Percentiles rank a stretch among this genome's conserved stretches.
Evolutionary conservation across 2,797 vertebrate genomes (phyloP).

Genomic region (Trachurus trachurus): DNA sequence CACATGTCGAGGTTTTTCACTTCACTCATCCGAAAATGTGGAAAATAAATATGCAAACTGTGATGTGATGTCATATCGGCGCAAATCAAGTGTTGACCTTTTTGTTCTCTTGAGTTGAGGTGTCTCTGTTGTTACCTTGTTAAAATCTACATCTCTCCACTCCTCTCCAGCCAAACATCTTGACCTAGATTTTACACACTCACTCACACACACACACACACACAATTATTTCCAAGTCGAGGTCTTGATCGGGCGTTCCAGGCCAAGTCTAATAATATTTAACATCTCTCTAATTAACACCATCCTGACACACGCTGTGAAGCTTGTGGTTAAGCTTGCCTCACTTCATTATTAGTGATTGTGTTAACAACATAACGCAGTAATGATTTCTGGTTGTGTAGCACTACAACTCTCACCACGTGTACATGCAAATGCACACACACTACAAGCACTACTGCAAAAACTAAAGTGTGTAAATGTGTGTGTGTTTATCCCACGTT

Average conservation of each 20-base stretch:
- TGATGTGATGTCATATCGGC: conserved; percentile 43
- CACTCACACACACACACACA: neutral
- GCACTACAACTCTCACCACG: no score
- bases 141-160: neutral
- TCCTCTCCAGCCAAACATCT: neutral
- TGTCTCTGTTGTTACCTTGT: conserved; percentile 31
- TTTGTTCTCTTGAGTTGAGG: conserved; percentile 8
- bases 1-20: conserved; percentile 33
- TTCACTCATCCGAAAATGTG: conserved; percentile 39
- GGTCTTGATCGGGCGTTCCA: conserved; percentile 10
- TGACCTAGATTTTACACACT: neutral
- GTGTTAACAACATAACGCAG: conserved; percentile 16
- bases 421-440: neutral
- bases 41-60: conserved; percentile 71
- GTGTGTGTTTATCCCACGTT: neutral
- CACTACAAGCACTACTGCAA: neutral
- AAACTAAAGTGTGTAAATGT: conserved; percentile 1
- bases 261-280: conserved; percentile 13
- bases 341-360: conserved; percentile 6
- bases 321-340: conserved; percentile 7
- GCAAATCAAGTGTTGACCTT: conserved; percentile 4
- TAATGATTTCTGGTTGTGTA: conserved; percentile 9
- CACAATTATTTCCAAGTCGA: neutral
- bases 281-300: conserved; percentile 8
- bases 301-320: neutral